Evolutionary conservation across 2,113 vertebrate species (phyloP).

Genomic region (Hydrochoerus hydrochaeris): DNA sequence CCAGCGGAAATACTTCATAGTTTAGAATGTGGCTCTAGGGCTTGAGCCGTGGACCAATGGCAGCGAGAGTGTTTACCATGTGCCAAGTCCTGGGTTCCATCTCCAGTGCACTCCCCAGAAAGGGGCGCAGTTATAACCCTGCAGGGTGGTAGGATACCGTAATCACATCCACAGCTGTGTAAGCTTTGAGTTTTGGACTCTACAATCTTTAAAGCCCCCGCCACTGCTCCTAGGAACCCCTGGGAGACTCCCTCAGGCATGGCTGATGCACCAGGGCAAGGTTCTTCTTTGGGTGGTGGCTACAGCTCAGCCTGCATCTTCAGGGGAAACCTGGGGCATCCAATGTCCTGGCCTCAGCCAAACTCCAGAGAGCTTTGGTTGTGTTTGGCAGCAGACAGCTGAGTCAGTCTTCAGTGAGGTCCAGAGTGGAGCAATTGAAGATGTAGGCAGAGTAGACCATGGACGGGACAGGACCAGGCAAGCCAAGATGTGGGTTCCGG

Average conservation of each 20-base stretch:
- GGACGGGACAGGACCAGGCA: too few species aligned
- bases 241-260: too few species aligned
- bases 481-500: neutral
- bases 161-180: neutral
- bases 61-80: neutral
- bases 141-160: neutral
- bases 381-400: neutral
- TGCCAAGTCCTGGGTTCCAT: neutral
- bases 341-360: neutral
- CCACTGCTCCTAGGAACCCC: neutral
- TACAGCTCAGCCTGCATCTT: neutral
- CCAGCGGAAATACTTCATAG: neutral
- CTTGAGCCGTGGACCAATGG: too few species aligned
- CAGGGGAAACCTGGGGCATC: neutral
- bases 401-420: neutral
- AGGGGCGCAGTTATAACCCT: neutral
- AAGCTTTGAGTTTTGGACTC: neutral
- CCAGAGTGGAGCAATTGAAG: too few species aligned
- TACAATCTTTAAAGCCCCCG: neutral
- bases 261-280: neutral
- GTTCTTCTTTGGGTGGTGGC: neutral
- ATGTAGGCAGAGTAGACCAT: too few species aligned
- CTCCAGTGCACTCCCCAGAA: neutral
- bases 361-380: neutral
- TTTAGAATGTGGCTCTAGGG: neutral